A percentile compares a stretch with the other conserved stretches of the same genome.
phyloP scores from a whole-genome alignment of 2,797 vertebrate genomes.

The Gallirallus australis region DNA sequence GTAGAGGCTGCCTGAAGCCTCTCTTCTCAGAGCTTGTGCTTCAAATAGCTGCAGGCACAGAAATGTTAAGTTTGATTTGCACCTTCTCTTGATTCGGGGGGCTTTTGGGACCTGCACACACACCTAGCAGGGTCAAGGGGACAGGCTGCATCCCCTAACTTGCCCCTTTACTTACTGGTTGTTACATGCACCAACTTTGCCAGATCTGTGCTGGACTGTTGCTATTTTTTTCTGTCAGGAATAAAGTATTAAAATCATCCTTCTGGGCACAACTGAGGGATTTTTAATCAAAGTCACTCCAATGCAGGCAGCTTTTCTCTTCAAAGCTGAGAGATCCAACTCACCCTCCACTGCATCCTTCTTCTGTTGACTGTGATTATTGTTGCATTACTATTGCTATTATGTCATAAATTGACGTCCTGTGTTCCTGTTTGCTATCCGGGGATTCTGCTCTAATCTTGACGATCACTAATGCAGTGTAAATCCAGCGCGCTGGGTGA shows the following conservation, averaged over 20 bases:
- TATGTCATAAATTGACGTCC: slow-evolving; percentile 64
- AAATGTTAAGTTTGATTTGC: not conserved
- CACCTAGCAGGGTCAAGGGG: not conserved
- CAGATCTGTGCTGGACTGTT: not conserved
- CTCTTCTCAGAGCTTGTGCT: not conserved
- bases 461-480: slow-evolving; percentile 53
- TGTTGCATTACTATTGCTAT: slow-evolving; percentile 36
- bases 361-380: not conserved
- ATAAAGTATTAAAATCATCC: not conserved
- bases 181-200: not conserved
- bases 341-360: not conserved
- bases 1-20: not conserved
- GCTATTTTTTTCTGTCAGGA: not conserved
- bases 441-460: slow-evolving; percentile 69
- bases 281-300: slow-evolving; percentile 2
- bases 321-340: not conserved
- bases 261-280: not conserved
- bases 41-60: not conserved
- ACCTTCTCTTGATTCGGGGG: not conserved
- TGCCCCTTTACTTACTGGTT: not conserved
- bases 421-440: slow-evolving; percentile 62
- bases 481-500: slow-evolving; percentile 44
- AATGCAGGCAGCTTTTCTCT: not conserved
- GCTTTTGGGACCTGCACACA: not conserved
- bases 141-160: not conserved